Base-by-base conservation (phyloP, 1,140 invertebrate genomes). In the Oryctes rhinoceros region DNA sequence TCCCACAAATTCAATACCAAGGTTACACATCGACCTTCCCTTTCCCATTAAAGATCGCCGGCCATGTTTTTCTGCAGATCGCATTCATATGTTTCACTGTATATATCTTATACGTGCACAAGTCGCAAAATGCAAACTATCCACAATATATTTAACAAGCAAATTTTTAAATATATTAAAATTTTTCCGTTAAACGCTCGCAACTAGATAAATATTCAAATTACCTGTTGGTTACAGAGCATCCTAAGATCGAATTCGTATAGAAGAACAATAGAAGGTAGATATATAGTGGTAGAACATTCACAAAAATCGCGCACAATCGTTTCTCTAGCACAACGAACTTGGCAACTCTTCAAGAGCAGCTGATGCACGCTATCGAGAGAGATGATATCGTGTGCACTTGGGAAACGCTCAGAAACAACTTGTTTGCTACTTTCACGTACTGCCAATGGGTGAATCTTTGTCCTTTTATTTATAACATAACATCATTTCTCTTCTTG, bases 381-480 rank as follows among this genome's bases (percentile, higher is more conserved):
- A 44, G 39, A 59, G 53, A 59, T 59, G 53, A 13, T 18, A n/a
- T 59, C 18, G 53, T 59, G 18, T 59, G 53, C 18, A 59, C 53
- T 59, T 59, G 53, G 18, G 39, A 44, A 44, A 44, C 39, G 39
- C 15, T 59, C 3, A 18, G 49, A 44, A 37, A 35, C 65, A 30
- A 71, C 24, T 71, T 71, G 20, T 71, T 71, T 71, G 35, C 65
- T 35, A 71, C 65, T 71, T 71, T 71, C 65, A 71, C 65, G 65
- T 5, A 71, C 65, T 71, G 65, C 65, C 35, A 37, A 24, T 24
- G 65, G 35, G 65, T 37, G 35, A 71, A 71, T 71, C 65, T 30
- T 71, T 71, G 20, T 71, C 24, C 65, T 71, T 71, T 71, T 71
- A 71, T 71, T 71, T 71, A 71, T 71, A 71, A 71, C 65, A 71